Conservation (phyloP, 2,888 invertebrate genomes). For the Frankliniella fusca region DNA sequence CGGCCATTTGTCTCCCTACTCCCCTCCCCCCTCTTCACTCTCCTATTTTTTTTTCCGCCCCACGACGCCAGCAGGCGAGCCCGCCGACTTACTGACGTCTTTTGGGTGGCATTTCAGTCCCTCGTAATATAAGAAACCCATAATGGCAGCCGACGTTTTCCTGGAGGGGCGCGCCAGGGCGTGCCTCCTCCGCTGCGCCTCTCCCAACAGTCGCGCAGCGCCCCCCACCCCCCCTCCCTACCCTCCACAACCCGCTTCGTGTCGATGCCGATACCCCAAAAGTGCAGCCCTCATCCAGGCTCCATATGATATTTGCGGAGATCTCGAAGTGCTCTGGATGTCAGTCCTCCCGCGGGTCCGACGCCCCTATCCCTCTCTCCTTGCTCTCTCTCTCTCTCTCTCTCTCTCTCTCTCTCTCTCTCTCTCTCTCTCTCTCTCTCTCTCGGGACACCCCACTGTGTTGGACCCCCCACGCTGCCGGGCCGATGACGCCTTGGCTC, state of each 20-base stretch:
- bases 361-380: neutral
- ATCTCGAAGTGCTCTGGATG: conserved; percentile 33
- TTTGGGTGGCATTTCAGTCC: too few relatives aligned
- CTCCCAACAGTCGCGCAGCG: too few relatives aligned
- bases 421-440: neutral
- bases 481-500: neutral
- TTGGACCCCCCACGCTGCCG: neutral
- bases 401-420: neutral
- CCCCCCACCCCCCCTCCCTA: too few relatives aligned
- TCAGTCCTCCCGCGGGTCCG: conserved; percentile 1
- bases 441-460: neutral
- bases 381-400: neutral
- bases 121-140: too few relatives aligned
- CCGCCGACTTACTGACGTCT: too few relatives aligned
- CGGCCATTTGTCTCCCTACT: too few relatives aligned
- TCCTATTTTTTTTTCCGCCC: too few relatives aligned
- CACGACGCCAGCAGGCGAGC: too few relatives aligned
- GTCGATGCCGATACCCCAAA: neutral
- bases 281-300: neutral
- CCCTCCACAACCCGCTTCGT: neutral
- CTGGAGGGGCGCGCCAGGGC: too few relatives aligned
- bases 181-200: too few relatives aligned
- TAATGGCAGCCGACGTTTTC: too few relatives aligned
- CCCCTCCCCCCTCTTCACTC: too few relatives aligned
- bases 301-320: neutral